A percentile compares a stretch with the other conserved stretches of the same genome.
Conservation (phyloP, 2,797 vertebrate genomes). For the Nannoperca australis region DNA sequence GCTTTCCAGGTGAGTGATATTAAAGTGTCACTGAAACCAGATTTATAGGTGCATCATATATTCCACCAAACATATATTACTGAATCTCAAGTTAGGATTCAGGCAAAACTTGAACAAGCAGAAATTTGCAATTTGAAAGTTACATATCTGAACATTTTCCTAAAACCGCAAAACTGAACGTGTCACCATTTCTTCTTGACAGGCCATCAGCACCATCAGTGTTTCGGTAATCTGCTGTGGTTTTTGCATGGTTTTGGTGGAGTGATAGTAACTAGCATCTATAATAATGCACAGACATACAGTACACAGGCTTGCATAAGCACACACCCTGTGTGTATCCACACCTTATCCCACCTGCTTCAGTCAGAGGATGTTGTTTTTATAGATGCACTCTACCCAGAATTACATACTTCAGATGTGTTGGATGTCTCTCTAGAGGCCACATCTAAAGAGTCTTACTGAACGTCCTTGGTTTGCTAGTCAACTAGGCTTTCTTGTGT, state of each 20-base stretch:
- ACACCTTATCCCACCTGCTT: slow-evolving; percentile 38
- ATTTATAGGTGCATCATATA: slow-evolving; percentile 17
- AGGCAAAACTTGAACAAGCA: slow-evolving; percentile 8
- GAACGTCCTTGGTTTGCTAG: slow-evolving; percentile 19
- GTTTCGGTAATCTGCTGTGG: slow-evolving; percentile 80
- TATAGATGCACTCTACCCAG: slow-evolving; percentile 21
- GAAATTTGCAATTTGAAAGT: too few species aligned
- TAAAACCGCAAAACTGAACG: slow-evolving; percentile 51
- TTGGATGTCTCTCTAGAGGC: slow-evolving; percentile 46
- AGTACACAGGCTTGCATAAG: slow-evolving; percentile 25
- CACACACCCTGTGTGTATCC: slow-evolving; percentile 21
- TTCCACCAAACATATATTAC: slow-evolving; percentile 4
- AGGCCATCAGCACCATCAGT: slow-evolving; percentile 86
- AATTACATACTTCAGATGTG: slow-evolving; percentile 45
- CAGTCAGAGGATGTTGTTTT: slow-evolving; percentile 24
- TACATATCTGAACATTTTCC: not conserved
- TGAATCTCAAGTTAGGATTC: slow-evolving; percentile 8
- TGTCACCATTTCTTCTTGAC: slow-evolving; percentile 66
- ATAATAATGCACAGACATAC: slow-evolving; percentile 19
- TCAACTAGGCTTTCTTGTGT: slow-evolving; percentile 30
- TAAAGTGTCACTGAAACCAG: not conserved
- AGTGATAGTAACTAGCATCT: slow-evolving; percentile 71
- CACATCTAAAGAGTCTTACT: slow-evolving; percentile 49
- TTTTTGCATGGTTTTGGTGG: slow-evolving; percentile 74
- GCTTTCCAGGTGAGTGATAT: slow-evolving; percentile 88